These are phyloP conservation scores for Sphaeramia orbicularis DNA, from an alignment of 2,797 vertebrate species.

Conservation along the genomic window DNA sequence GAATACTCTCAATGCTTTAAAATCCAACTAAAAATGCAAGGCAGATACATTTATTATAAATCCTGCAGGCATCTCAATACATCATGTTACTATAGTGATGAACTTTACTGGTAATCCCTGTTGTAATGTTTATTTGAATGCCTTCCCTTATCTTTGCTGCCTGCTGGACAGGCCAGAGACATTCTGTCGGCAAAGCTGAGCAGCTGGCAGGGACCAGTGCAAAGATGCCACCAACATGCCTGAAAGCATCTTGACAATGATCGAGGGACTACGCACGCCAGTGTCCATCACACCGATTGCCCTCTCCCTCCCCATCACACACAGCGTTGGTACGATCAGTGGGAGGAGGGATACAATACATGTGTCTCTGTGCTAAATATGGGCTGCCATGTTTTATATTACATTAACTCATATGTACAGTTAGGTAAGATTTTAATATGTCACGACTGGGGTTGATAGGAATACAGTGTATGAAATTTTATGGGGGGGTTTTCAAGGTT, in stretches of 20 bases:
- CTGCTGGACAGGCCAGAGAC: slow-evolving; percentile 80
- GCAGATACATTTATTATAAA: slow-evolving; percentile 13
- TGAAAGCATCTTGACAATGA: slow-evolving; percentile 89
- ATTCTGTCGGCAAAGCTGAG: slow-evolving; percentile 90
- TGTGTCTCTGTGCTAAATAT: background rate
- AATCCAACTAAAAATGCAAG: background rate
- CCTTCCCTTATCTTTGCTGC: slow-evolving; percentile 3
- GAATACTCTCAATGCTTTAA: background rate
- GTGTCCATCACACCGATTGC: slow-evolving; percentile 90
- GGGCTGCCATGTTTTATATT: slow-evolving; percentile 10
- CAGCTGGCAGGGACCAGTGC: slow-evolving; percentile 94
- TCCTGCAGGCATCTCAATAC: background rate
- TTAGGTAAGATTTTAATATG: slow-evolving; percentile 8
- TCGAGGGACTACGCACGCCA: slow-evolving; percentile 89
- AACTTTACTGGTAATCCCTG: slow-evolving; percentile 24
- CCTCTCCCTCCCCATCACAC: slow-evolving; percentile 90
- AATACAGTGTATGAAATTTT: too few species aligned
- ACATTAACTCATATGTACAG: background rate
- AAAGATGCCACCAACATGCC: slow-evolving; percentile 92
- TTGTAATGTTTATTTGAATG: slow-evolving; percentile 36
- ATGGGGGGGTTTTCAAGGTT: too few species aligned
- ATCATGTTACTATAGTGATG: slow-evolving; percentile 48
- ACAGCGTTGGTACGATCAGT: slow-evolving; percentile 83
- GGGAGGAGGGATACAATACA: background rate
- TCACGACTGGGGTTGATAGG: background rate